A percentile compares a stretch with the other conserved stretches of the same genome.
phyloP scores from a whole-genome alignment of 1,140 invertebrate species.

The Polypedilum pembai region DNA sequence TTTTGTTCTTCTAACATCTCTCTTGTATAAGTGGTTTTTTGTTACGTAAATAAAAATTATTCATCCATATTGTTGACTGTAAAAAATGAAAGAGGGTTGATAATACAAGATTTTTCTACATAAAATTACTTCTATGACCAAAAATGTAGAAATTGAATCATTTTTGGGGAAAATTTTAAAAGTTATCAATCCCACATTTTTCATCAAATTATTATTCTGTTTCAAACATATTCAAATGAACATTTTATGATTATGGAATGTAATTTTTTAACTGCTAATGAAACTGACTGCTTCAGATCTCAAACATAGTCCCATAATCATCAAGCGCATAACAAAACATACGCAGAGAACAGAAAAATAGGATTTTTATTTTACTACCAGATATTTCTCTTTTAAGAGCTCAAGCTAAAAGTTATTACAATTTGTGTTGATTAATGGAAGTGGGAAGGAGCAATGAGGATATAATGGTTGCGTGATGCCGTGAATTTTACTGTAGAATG shows the following conservation, averaged over 20 bases:
- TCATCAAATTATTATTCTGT: not conserved
- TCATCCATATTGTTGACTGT: not conserved
- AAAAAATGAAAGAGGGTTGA: not conserved
- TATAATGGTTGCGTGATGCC: constrained; percentile 14
- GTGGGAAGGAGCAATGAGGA: not conserved
- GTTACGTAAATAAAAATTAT: constrained; percentile 19
- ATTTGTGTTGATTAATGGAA: constrained; percentile 1
- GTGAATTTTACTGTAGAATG: not conserved
- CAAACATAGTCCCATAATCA: no score
- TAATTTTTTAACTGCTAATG: constrained; percentile 18
- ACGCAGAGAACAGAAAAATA: not conserved
- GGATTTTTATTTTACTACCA: not conserved
- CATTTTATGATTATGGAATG: constrained; percentile 18
- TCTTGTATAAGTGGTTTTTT: constrained; percentile 12
- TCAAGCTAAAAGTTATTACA: constrained; percentile 15
- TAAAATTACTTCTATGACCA: not conserved
- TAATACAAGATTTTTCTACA: no score
- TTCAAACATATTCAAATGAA: not conserved
- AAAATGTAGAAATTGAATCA: not conserved
- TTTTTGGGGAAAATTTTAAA: not conserved
- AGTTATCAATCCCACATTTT: constrained; percentile 8
- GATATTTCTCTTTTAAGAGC: not conserved
- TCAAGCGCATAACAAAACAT: no score
- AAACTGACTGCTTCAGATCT: not conserved
- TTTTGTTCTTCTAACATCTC: not conserved